phyloP scores from a whole-genome alignment of 2,113 vertebrate species.

The Larimichthys crocea region DNA sequence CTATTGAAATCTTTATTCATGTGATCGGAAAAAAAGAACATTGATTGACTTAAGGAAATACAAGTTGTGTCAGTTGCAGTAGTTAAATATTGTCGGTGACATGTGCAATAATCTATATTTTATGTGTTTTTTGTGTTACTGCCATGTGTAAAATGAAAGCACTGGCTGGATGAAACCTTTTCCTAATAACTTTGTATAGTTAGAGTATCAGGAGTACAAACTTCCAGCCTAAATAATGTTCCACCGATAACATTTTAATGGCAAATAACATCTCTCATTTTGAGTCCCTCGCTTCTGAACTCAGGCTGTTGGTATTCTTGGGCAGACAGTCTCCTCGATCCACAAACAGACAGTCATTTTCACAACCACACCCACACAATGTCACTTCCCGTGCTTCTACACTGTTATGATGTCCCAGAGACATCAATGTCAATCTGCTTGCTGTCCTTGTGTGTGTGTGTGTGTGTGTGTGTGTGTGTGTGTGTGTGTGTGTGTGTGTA shows the following conservation, averaged over 20 bases:
- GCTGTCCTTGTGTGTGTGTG: not conserved
- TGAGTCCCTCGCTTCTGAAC: not conserved
- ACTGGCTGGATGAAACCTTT: not conserved
- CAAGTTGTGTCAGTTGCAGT: not conserved
- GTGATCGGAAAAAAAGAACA: not conserved
- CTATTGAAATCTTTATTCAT: not conserved
- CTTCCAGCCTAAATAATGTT: not conserved
- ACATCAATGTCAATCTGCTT: slow-evolving; percentile 3
- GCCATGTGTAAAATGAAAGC: not conserved
- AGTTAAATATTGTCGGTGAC: not conserved
- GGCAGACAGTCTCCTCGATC: not conserved
- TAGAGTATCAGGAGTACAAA: not conserved
- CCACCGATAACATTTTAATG: not conserved
- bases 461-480: too few species aligned
- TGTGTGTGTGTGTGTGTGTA: too few species aligned
- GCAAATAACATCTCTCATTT: not conserved
- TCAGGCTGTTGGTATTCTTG: not conserved
- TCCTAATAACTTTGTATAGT: not conserved
- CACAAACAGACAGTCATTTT: not conserved
- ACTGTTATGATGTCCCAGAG: not conserved
- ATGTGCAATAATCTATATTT: not conserved
- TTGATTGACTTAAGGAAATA: not conserved
- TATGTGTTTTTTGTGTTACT: not conserved
- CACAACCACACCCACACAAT: not conserved
- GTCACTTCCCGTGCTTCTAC: slow-evolving; percentile 7